These are phyloP conservation scores for Synodontis membranacea DNA, from an alignment of 2,113 vertebrate species.

Conservation along the genomic window DNA sequence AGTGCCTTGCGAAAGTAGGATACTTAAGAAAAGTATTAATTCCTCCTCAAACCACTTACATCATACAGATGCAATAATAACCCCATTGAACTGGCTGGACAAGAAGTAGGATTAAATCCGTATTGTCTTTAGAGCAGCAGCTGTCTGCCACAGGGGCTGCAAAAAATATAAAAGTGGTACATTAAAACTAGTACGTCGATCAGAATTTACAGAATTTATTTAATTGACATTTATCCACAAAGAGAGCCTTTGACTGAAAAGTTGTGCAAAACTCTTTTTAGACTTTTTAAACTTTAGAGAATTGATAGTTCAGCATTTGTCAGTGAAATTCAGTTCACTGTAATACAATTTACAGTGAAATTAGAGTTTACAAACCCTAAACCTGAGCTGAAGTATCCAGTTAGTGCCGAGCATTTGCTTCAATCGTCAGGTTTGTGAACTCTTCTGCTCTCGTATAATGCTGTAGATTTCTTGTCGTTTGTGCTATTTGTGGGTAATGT, in stretches of 20 bases:
- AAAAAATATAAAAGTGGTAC: background rate
- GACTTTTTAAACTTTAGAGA: too few relatives aligned
- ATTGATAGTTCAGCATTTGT: background rate
- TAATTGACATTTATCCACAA: background rate
- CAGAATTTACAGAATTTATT: background rate
- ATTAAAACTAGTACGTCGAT: background rate
- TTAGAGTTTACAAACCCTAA: background rate
- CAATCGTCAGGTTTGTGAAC: background rate
- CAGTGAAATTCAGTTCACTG: too few relatives aligned
- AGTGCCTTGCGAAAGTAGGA: slow-evolving; percentile 79
- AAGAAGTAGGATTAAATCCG: background rate
- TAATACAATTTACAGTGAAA: background rate
- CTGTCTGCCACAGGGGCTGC: background rate
- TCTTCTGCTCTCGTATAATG: background rate
- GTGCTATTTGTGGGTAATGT: background rate
- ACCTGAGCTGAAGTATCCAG: background rate
- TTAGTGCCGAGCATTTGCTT: background rate
- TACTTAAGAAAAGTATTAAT: background rate
- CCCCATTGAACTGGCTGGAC: background rate
- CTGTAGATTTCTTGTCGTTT: background rate
- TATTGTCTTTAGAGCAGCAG: background rate
- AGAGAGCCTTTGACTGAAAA: background rate
- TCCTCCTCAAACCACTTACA: background rate
- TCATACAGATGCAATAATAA: background rate
- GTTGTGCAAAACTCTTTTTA: background rate